Conservation (phyloP, 2,797 vertebrate species). For the Gambelia wislizenii region DNA sequence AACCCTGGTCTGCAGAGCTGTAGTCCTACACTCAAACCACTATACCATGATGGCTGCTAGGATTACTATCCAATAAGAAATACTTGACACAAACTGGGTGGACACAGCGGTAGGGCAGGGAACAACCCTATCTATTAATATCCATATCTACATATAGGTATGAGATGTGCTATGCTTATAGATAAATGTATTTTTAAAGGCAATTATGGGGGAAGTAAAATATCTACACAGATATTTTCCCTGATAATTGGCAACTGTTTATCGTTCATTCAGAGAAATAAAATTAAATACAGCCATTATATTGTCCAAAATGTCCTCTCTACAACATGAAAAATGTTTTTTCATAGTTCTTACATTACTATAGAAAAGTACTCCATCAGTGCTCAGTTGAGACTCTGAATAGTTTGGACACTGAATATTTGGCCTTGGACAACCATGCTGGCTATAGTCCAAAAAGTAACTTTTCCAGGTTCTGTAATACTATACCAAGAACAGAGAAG, state of each 20-base stretch:
- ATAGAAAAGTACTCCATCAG: not conserved
- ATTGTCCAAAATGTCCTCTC: not conserved
- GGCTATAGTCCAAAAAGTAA: too few species aligned
- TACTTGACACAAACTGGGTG: not conserved
- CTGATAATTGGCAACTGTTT: not conserved
- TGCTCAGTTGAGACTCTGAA: not conserved
- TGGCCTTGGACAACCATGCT: too few species aligned
- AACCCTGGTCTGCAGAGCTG: too few species aligned
- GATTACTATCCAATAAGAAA: not conserved
- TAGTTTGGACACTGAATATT: not conserved
- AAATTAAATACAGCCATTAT: not conserved
- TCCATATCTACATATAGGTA: not conserved
- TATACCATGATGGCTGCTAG: too few species aligned
- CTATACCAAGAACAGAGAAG: not conserved
- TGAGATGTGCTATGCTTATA: not conserved
- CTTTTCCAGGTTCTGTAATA: too few species aligned
- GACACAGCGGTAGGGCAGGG: not conserved
- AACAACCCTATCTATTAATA: not conserved
- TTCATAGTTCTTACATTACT: not conserved
- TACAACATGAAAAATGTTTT: not conserved
- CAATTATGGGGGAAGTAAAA: not conserved
- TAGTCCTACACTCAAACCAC: too few species aligned
- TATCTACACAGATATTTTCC: not conserved
- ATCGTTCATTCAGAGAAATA: constrained; percentile 1
- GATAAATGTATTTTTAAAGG: not conserved